These are phyloP conservation scores for Sebastes variabilis DNA, from an alignment of 2,797 vertebrate genomes.

Conservation along the genomic window DNA sequence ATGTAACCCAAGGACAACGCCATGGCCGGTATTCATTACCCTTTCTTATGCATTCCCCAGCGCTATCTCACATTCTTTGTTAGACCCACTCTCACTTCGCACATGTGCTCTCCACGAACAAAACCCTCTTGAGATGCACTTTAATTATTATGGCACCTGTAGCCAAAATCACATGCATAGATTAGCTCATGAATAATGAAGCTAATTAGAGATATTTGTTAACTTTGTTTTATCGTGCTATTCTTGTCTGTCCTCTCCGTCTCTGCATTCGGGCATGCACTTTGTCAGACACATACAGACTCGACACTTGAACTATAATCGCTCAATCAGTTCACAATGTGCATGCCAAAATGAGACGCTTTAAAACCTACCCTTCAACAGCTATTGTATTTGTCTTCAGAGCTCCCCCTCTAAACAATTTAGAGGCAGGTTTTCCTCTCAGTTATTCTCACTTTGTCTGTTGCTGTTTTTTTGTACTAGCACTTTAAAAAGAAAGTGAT, in stretches of 20 bases:
- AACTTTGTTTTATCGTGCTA: background rate
- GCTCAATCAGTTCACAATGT: constrained; percentile 4
- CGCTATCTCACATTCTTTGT: constrained; percentile 5
- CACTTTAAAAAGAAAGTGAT: constrained; percentile 10
- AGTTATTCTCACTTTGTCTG: background rate
- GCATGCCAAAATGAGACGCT: background rate
- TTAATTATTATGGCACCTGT: constrained; percentile 3
- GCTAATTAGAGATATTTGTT: background rate
- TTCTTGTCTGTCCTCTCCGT: background rate
- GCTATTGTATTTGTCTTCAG: background rate
- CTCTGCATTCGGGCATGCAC: background rate
- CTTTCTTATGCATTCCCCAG: constrained; percentile 31
- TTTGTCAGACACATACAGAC: background rate
- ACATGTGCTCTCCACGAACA: background rate
- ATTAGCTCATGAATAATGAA: background rate
- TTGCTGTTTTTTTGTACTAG: background rate
- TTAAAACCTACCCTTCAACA: background rate
- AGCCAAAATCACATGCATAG: background rate
- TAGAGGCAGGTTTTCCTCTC: background rate
- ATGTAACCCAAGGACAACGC: constrained; percentile 53
- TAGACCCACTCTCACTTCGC: background rate
- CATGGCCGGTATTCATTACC: constrained; percentile 51
- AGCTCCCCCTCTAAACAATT: background rate
- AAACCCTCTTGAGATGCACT: background rate
- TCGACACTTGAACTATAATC: background rate